Percentiles rank a stretch among this genome's conserved stretches.
Conservation (phyloP, 2,113 vertebrate species). For the Rana temporaria region DNA sequence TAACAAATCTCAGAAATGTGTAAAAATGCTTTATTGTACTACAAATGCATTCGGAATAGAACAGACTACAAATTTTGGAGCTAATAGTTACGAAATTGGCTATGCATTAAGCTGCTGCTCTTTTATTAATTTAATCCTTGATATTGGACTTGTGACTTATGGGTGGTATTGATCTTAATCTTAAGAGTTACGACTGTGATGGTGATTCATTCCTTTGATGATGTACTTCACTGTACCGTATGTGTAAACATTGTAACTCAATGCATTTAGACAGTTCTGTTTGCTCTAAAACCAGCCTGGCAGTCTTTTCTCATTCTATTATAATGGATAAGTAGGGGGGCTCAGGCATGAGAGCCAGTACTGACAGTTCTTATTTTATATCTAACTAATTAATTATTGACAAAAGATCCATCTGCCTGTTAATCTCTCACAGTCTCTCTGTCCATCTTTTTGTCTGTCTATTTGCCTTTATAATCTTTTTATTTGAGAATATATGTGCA, state of each 20-base stretch:
- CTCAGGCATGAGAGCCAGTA: neutral
- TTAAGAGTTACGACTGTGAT: slow-evolving; percentile 33
- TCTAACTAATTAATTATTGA: too few relatives aligned
- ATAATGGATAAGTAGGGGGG: neutral
- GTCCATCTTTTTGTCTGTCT: too few relatives aligned
- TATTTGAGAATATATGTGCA: too few relatives aligned
- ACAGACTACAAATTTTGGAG: neutral
- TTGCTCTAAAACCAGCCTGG: neutral
- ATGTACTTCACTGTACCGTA: slow-evolving; percentile 31
- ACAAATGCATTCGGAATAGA: neutral
- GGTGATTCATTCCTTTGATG: slow-evolving; percentile 39
- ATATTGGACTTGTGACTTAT: slow-evolving; percentile 42
- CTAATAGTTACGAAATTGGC: neutral
- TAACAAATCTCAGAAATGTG: neutral
- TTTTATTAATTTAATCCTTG: slow-evolving; percentile 46
- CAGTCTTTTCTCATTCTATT: neutral
- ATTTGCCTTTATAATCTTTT: too few relatives aligned
- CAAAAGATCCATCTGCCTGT: too few relatives aligned
- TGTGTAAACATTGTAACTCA: slow-evolving; percentile 44
- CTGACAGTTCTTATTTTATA: neutral
- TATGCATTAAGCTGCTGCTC: slow-evolving; percentile 5
- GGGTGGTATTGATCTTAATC: slow-evolving; percentile 36
- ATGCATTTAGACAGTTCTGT: slow-evolving; percentile 13
- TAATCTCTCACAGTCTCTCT: too few relatives aligned
- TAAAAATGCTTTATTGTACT: neutral